Conservation (phyloP, 1,140 invertebrate genomes). For the Nylanderia fulva region DNA sequence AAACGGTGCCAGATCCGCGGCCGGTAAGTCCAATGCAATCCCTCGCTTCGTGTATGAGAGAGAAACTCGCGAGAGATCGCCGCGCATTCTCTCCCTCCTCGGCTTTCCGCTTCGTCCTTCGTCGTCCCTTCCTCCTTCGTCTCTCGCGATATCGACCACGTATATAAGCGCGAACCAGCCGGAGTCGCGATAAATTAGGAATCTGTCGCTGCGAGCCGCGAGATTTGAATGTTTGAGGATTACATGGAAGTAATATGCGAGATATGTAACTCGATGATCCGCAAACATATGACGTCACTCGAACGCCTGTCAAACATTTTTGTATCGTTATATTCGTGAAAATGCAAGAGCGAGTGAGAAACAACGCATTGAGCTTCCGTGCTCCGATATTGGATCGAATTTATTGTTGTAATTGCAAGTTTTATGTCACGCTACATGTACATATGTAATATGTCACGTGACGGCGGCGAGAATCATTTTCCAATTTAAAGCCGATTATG, state of each 20-base stretch:
- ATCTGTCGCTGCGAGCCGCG: slow-evolving; percentile 11
- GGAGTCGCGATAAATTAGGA: slow-evolving; percentile 40
- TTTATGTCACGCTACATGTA: not conserved
- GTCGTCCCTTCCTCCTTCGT: too few relatives aligned
- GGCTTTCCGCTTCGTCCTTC: not conserved
- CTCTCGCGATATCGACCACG: slow-evolving; percentile 39
- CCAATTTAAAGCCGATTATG: too few relatives aligned
- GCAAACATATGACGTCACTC: too few relatives aligned
- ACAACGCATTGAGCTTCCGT: not conserved
- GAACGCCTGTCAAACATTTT: not conserved
- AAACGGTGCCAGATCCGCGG: slow-evolving; percentile 77
- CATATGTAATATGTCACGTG: not conserved
- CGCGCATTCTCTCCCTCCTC: not conserved
- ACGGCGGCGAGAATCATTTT: not conserved
- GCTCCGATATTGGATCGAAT: not conserved
- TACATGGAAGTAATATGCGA: too few relatives aligned
- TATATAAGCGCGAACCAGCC: slow-evolving; percentile 24
- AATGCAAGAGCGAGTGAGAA: not conserved
- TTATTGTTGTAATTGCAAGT: not conserved
- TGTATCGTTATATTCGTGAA: too few relatives aligned
- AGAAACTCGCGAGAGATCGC: slow-evolving; percentile 71
- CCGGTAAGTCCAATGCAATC: slow-evolving; percentile 82
- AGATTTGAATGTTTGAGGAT: too few relatives aligned
- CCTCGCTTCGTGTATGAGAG: slow-evolving; percentile 4
- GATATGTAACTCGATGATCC: too few relatives aligned